A percentile compares a stretch with the other conserved stretches of the same genome.
Evolutionary conservation across 1,140 invertebrate genomes (phyloP).

Genomic region (Trichonephila clavata): DNA sequence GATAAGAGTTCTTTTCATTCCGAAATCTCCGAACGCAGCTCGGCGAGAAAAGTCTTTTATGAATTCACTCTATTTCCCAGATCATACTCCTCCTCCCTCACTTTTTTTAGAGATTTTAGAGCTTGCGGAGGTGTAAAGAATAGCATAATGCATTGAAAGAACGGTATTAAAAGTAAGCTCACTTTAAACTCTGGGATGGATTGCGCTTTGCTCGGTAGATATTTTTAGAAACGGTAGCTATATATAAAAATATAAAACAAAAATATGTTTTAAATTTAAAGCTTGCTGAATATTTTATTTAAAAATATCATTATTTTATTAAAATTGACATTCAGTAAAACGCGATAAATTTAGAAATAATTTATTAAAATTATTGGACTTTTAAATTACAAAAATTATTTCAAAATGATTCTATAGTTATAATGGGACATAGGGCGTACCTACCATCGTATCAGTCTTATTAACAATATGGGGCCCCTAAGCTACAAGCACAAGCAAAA

Average conservation of each 20-base stretch:
- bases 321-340: too few relatives aligned
- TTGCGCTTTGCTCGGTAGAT: not conserved
- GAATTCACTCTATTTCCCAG: not conserved
- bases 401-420: too few relatives aligned
- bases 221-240: not conserved
- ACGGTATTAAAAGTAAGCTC: not conserved
- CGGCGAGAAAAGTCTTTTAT: not conserved
- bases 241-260: not conserved
- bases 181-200: not conserved
- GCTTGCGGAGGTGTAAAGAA: not conserved
- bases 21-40: not conserved
- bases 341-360: too few relatives aligned
- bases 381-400: too few relatives aligned
- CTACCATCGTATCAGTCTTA: too few relatives aligned
- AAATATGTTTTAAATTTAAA: not conserved
- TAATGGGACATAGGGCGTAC: too few relatives aligned
- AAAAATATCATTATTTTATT: too few relatives aligned
- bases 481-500: too few relatives aligned
- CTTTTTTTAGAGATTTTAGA: not conserved
- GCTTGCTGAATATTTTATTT: not conserved
- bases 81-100: not conserved
- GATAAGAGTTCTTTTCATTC: not conserved
- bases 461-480: too few relatives aligned
- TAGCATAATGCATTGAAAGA: not conserved
- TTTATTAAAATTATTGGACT: too few relatives aligned